Evolutionary conservation across 2,797 vertebrate species (phyloP).

Genomic region (Lagorchestes hirsutus): DNA sequence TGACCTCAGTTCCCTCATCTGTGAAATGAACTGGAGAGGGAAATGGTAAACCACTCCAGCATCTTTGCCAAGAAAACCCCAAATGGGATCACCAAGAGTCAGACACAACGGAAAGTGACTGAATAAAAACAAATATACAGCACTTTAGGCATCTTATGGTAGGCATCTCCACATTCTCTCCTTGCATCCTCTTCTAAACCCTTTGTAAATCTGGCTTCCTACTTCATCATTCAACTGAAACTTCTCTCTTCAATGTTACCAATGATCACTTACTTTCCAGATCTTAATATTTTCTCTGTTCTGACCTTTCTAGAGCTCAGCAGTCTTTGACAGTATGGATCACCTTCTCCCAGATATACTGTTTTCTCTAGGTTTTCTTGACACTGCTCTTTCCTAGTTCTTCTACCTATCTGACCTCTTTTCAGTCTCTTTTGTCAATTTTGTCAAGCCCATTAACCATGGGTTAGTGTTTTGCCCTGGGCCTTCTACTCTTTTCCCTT

Average conservation of each 20-base stretch:
- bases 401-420: not conserved
- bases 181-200: not conserved
- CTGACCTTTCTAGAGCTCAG: not conserved
- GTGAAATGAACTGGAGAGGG: not conserved
- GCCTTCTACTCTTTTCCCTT: not conserved
- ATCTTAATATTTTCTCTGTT: not conserved
- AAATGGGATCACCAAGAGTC: not conserved
- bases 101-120: not conserved
- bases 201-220: not conserved
- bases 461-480: not conserved
- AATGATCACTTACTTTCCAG: not conserved
- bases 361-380: not conserved
- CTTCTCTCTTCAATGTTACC: not conserved
- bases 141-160: not conserved
- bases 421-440: not conserved
- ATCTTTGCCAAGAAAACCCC: not conserved
- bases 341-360: not conserved
- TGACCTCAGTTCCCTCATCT: not conserved
- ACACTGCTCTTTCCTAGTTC: not conserved
- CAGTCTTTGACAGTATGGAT: not conserved
- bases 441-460: not conserved
- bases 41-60: not conserved
- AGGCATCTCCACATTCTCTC: not conserved
- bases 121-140: not conserved
- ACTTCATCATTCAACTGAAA: not conserved